phyloP scores from a whole-genome alignment of 2,797 vertebrate species.

The Emydoidea blandingii region DNA sequence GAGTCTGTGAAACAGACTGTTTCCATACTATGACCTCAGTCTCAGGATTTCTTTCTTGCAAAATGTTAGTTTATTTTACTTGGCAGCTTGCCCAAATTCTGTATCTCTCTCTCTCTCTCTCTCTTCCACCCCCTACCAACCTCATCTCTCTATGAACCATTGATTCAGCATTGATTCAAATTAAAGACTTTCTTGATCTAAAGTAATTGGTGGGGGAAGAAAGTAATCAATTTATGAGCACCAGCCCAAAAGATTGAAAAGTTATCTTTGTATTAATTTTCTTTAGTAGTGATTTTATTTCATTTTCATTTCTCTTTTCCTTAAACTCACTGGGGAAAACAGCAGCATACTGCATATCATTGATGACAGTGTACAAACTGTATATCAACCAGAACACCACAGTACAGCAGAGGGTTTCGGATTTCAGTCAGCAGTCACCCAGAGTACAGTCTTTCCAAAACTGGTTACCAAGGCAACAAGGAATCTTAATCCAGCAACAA shows the following conservation, averaged over 20 bases:
- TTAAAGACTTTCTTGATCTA: not conserved
- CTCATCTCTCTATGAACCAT: not conserved
- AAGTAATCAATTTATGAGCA: conserved; percentile 19
- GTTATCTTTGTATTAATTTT: not conserved
- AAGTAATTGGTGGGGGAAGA: not conserved
- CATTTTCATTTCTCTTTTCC: not conserved
- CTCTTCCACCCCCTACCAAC: conserved; percentile 1
- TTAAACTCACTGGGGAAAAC: not conserved
- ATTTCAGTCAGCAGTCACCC: conserved; percentile 30
- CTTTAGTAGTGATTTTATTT: conserved; percentile 2
- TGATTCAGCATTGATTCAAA: conserved; percentile 6
- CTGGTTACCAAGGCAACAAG: conserved; percentile 40
- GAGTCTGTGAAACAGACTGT: conserved; percentile 82
- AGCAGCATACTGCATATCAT: not conserved
- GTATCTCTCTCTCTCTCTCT: conserved; percentile 57
- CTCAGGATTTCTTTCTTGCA: conserved; percentile 75
- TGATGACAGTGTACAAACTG: not conserved
- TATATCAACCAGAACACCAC: not conserved
- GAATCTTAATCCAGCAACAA: conserved; percentile 49
- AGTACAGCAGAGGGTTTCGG: not conserved
- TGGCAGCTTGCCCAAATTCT: conserved; percentile 72
- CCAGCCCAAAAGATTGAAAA: not conserved
- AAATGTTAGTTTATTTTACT: conserved; percentile 80
- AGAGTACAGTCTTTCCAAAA: conserved; percentile 61
- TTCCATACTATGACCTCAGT: conserved; percentile 83